Conservation (phyloP, 2,888 invertebrate species). For the Craniophora ligustri region DNA sequence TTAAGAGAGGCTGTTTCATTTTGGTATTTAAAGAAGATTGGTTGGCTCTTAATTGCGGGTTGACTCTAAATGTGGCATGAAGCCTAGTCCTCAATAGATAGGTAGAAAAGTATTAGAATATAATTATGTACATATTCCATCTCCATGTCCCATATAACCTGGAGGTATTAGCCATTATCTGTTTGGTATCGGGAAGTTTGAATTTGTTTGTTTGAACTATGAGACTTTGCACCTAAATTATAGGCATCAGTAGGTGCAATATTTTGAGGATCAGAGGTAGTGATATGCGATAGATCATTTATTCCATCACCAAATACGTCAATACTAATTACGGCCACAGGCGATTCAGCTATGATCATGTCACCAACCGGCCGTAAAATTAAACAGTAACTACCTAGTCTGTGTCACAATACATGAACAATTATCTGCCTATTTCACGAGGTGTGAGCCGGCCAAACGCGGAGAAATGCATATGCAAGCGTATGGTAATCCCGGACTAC, state of each 20-base stretch:
- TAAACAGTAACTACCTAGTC: conserved; percentile 23
- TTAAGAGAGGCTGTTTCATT: conserved; percentile 5
- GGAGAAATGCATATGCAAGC: conserved; percentile 62
- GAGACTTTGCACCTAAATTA: too few species aligned
- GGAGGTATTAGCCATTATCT: too few species aligned
- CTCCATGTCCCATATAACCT: too few species aligned
- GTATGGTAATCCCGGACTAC: conserved; percentile 54
- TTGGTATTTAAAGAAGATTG: background rate
- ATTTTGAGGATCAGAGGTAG: too few species aligned
- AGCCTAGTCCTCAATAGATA: too few species aligned
- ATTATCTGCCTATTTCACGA: conserved; percentile 59
- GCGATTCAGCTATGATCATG: conserved; percentile 5
- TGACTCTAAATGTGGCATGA: too few species aligned
- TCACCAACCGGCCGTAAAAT: conserved; percentile 28
- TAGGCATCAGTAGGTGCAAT: too few species aligned
- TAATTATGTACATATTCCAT: too few species aligned
- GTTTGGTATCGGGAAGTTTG: too few species aligned
- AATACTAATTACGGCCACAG: conserved; percentile 6
- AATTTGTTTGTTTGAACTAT: too few species aligned
- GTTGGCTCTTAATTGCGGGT: background rate
- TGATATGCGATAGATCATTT: too few species aligned
- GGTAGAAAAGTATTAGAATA: too few species aligned
- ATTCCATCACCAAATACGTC: background rate
- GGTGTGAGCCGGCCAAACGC: conserved; percentile 54
- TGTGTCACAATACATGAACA: conserved; percentile 51